Percentiles rank a stretch among this genome's conserved stretches.
Evolutionary conservation across 2,888 invertebrate species (phyloP).

Genomic region (Leucophenga montana): DNA sequence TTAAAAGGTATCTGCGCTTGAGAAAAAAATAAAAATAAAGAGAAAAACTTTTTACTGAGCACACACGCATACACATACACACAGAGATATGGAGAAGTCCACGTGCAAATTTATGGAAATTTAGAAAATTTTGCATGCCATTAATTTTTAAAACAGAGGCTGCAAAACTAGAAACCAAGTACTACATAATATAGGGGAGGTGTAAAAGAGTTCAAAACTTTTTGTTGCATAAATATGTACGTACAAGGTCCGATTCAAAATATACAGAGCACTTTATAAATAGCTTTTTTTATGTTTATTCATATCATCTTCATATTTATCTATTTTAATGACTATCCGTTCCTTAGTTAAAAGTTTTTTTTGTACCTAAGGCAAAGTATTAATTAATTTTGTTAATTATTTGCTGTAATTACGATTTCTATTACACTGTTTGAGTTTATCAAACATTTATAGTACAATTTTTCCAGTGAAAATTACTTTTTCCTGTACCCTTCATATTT

Average conservation of each 20-base stretch:
- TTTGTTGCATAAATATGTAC: slow-evolving; percentile 47
- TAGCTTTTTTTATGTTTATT: too few relatives aligned
- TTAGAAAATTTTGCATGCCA: slow-evolving; percentile 64
- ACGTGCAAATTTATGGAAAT: slow-evolving; percentile 68
- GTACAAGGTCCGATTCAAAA: slow-evolving; percentile 46
- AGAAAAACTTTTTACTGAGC: slow-evolving; percentile 49
- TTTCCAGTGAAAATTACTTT: too few relatives aligned
- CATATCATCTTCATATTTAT: too few relatives aligned
- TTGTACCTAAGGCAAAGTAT: too few relatives aligned
- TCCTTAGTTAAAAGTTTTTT: too few relatives aligned
- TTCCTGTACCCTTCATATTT: too few relatives aligned
- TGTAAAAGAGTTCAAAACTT: slow-evolving; percentile 50
- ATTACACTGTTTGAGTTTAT: too few relatives aligned
- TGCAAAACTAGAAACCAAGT: slow-evolving; percentile 20
- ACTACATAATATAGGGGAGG: not conserved
- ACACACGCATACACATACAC: slow-evolving; percentile 35
- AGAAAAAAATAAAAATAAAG: not conserved
- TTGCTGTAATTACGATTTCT: too few relatives aligned
- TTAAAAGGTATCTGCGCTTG: not conserved
- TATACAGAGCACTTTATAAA: too few relatives aligned
- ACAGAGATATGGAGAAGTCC: slow-evolving; percentile 48
- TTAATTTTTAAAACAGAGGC: slow-evolving; percentile 56
- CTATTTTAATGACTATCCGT: too few relatives aligned
- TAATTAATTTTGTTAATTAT: too few relatives aligned
- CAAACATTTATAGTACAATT: too few relatives aligned